These are phyloP conservation scores for Microcebus tavaratra DNA, from an alignment of 2,113 vertebrate genomes.

Conservation along the genomic window DNA sequence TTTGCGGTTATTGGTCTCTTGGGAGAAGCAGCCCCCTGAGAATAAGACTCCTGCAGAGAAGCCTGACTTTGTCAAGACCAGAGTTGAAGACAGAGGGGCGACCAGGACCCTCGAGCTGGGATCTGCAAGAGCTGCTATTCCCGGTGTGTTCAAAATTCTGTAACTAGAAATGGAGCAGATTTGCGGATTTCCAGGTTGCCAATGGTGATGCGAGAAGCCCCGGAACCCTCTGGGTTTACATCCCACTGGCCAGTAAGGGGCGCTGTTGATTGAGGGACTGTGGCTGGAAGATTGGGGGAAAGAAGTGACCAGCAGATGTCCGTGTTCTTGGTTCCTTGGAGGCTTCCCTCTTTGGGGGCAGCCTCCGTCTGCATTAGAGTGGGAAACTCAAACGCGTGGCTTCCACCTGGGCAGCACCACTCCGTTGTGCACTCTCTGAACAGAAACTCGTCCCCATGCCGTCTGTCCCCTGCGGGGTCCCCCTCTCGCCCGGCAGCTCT, in stretches of 20 bases:
- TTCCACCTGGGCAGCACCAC: not conserved
- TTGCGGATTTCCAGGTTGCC: not conserved
- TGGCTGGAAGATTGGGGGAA: not conserved
- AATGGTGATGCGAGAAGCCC: not conserved
- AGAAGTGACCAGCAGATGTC: not conserved
- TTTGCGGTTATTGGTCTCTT: not conserved
- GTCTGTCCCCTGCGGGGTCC: no score
- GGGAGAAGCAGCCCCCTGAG: not conserved
- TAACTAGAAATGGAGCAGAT: not conserved
- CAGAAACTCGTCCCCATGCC: rapidly evolving
- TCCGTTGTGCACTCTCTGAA: not conserved
- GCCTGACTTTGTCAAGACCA: not conserved
- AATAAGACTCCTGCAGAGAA: no score
- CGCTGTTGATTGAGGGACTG: constrained; percentile 78
- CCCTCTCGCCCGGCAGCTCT: not conserved
- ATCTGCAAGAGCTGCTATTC: not conserved
- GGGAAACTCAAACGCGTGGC: not conserved
- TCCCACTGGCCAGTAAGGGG: constrained; percentile 76
- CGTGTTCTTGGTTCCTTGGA: not conserved
- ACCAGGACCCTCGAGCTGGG: not conserved
- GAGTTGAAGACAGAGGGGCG: not conserved
- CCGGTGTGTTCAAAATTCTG: not conserved
- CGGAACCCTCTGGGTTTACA: not conserved
- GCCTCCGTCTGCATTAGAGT: not conserved
- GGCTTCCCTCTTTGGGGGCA: not conserved